phyloP scores from a whole-genome alignment of 2,113 vertebrate genomes.

The Hassar affinis region DNA sequence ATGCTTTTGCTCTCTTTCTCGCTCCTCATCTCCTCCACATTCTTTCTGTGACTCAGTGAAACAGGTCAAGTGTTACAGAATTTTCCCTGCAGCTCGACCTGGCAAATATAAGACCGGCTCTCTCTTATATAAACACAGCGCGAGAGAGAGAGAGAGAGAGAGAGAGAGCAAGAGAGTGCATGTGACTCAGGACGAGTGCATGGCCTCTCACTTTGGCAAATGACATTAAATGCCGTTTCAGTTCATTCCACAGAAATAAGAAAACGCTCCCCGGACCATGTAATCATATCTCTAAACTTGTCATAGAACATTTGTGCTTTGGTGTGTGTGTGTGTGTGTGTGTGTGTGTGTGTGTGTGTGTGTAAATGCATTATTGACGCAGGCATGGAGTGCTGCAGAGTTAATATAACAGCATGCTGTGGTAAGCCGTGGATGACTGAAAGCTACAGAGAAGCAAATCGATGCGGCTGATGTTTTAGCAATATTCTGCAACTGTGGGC shows the following conservation, averaged over 20 bases:
- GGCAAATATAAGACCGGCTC: conserved; percentile 69
- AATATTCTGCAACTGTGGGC: background rate
- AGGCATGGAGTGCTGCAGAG: background rate
- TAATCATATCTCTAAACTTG: background rate
- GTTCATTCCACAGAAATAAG: conserved; percentile 2
- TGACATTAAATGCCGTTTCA: background rate
- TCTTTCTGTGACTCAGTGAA: conserved; percentile 74
- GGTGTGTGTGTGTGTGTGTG: background rate
- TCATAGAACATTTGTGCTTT: background rate
- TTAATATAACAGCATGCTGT: conserved; percentile 5
- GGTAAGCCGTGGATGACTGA: conserved; percentile 12
- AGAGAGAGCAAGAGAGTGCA: background rate
- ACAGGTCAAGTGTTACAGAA: conserved; percentile 80
- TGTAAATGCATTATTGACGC: conserved; percentile 3
- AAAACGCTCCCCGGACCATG: background rate
- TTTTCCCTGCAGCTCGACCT: conserved; percentile 75
- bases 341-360: background rate
- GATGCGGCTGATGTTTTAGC: conserved; percentile 12
- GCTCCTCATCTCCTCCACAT: conserved; percentile 53
- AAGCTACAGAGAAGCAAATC: conserved; percentile 23
- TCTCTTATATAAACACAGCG: conserved; percentile 44
- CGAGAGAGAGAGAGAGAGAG: background rate
- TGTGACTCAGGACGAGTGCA: background rate
- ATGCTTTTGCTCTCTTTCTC: conserved; percentile 2
- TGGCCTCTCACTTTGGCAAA: background rate